These are phyloP conservation scores for Charaxes varanes DNA, from an alignment of 1,140 invertebrate genomes.

Conservation along the genomic window DNA sequence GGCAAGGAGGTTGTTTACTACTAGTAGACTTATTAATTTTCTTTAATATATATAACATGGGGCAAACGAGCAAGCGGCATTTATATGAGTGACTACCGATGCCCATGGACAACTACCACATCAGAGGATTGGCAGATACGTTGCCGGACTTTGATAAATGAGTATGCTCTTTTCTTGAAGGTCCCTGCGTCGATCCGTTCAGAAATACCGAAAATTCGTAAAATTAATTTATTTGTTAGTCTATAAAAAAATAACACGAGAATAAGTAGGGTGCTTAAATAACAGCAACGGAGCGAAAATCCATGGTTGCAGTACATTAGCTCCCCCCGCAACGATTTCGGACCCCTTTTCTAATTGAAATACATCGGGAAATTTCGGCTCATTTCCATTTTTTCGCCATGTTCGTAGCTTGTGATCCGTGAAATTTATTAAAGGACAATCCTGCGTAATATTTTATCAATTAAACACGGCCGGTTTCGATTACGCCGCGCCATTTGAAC, in stretches of 20 bases:
- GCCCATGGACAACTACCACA: too few relatives aligned
- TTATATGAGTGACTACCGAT: too few relatives aligned
- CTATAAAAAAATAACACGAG: background rate
- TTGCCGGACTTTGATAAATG: too few relatives aligned
- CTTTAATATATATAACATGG: too few relatives aligned
- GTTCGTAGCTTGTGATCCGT: constrained; percentile 46
- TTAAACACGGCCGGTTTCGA: constrained; percentile 59
- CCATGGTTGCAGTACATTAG: constrained; percentile 40
- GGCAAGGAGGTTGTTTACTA: too few relatives aligned
- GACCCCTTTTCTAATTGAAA: constrained; percentile 43
- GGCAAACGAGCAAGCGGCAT: too few relatives aligned
- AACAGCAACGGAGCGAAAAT: constrained; percentile 24
- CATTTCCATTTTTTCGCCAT: constrained; percentile 63
- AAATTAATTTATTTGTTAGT: too few relatives aligned
- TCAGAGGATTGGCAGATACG: too few relatives aligned
- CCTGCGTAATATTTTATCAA: constrained; percentile 67
- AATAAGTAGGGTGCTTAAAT: background rate
- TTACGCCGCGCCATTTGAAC: constrained; percentile 46
- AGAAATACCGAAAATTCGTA: too few relatives aligned
- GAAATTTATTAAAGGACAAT: constrained; percentile 63
- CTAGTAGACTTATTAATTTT: too few relatives aligned
- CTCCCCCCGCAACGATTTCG: constrained; percentile 29
- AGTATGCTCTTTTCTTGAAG: too few relatives aligned
- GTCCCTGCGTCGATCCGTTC: too few relatives aligned
- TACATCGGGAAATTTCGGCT: constrained; percentile 53